Percentiles rank a stretch among this genome's conserved stretches.
These are phyloP conservation scores for Protula sp. DNA, from an alignment of 2,888 invertebrate species.

Conservation along the genomic window DNA sequence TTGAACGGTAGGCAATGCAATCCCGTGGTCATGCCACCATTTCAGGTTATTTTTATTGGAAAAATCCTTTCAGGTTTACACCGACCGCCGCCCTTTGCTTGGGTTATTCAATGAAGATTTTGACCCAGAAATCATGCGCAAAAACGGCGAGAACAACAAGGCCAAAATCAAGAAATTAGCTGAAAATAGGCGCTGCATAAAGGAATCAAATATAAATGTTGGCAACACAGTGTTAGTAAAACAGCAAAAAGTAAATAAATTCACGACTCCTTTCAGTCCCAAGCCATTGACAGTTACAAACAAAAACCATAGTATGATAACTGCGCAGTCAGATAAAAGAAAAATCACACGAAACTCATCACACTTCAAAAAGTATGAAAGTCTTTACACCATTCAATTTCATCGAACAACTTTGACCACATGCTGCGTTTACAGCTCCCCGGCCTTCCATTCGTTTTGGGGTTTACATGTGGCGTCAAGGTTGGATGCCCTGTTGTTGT, in stretches of 20 bases:
- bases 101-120: constrained; percentile 23
- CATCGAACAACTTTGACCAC: too few species aligned
- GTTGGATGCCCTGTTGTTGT: too few species aligned
- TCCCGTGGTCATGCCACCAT: constrained; percentile 31
- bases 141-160: background rate
- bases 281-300: background rate
- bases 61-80: constrained; percentile 26
- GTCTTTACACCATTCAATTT: too few species aligned
- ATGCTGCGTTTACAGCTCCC: too few species aligned
- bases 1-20: constrained; percentile 23
- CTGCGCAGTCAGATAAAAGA: background rate
- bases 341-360: background rate
- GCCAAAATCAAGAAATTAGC: background rate
- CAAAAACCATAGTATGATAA: too few species aligned
- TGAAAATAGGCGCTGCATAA: background rate
- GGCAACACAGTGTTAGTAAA: too few species aligned
- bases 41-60: constrained; percentile 34
- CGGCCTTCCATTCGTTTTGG: too few species aligned
- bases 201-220: background rate
- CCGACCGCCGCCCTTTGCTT: constrained; percentile 33
- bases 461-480: too few species aligned
- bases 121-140: too few species aligned
- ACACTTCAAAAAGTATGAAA: too few species aligned
- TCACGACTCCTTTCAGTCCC: background rate
- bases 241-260: too few species aligned